A percentile compares a stretch with the other conserved stretches of the same genome.
phyloP scores from a whole-genome alignment of 2,797 vertebrate species.

The Arctocebus calabarensis region DNA sequence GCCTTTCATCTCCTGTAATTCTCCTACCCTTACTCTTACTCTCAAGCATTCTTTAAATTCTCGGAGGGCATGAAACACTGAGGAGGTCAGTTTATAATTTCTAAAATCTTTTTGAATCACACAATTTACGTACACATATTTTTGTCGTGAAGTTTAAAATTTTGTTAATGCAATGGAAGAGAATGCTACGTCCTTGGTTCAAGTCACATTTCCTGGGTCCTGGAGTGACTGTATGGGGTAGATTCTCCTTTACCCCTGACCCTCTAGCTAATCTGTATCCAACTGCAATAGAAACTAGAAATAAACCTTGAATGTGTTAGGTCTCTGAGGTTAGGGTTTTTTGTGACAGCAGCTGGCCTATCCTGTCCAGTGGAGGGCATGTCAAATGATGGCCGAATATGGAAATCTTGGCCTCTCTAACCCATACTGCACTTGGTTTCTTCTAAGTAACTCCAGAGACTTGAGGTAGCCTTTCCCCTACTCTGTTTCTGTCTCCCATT shows the following conservation, averaged over 20 bases:
- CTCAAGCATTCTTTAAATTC: neutral
- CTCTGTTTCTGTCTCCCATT: neutral
- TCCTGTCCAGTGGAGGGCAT: neutral
- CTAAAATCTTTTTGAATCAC: neutral
- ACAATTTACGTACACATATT: neutral
- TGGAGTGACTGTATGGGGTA: neutral
- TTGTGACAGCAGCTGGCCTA: neutral
- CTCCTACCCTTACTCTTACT: neutral
- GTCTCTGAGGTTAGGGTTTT: neutral
- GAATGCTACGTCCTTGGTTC: neutral
- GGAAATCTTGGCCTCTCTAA: neutral
- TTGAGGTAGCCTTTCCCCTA: neutral
- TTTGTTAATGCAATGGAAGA: neutral
- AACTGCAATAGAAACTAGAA: neutral
- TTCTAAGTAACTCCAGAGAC: neutral
- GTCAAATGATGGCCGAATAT: neutral
- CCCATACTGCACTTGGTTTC: neutral
- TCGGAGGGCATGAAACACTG: neutral
- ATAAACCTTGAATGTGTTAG: neutral
- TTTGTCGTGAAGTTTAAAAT: constrained; percentile 28
- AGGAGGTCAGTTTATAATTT: neutral
- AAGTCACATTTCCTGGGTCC: neutral
- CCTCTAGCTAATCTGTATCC: neutral
- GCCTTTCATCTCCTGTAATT: neutral
- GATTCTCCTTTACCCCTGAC: accelerated